phyloP scores from a whole-genome alignment of 2,113 vertebrate genomes.

The Takifugu flavidus region DNA sequence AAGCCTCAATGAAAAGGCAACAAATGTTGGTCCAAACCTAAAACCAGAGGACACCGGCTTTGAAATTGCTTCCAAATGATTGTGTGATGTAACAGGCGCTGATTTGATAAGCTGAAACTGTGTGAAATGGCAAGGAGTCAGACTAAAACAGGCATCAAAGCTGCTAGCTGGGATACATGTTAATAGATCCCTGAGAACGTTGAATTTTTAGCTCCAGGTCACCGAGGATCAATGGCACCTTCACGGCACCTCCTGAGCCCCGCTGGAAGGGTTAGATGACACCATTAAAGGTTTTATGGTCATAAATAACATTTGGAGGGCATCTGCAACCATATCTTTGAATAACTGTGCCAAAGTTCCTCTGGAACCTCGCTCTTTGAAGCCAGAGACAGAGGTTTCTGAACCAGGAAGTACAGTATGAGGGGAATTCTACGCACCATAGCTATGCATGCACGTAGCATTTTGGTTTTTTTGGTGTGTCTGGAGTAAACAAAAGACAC shows the following conservation, averaged over 20 bases:
- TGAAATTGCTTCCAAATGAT: no score
- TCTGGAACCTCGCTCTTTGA: constrained; percentile 26
- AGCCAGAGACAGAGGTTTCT: constrained; percentile 34
- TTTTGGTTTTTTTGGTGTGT: constrained; percentile 46
- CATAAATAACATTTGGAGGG: constrained; percentile 46
- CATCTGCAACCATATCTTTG: constrained; percentile 52
- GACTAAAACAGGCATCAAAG: no score
- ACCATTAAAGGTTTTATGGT: constrained; percentile 51
- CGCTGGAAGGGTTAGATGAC: constrained; percentile 27
- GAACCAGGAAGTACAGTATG: constrained; percentile 44
- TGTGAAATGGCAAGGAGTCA: no score
- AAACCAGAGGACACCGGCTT: no score
- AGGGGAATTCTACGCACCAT: constrained; percentile 52
- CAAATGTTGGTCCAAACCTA: no score
- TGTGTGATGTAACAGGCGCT: no score
- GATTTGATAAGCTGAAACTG: no score
- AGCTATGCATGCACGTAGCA: constrained; percentile 23
- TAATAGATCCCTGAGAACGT: background rate
- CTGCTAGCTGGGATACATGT: no score
- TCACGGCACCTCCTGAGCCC: constrained; percentile 7
- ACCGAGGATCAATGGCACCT: constrained; percentile 1
- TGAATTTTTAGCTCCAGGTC: background rate
- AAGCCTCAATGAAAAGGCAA: no score
- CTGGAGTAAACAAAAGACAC: constrained; percentile 23
- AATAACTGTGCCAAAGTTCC: constrained; percentile 54